phyloP scores from a whole-genome alignment of 1,140 invertebrate genomes.

The Nautilus pompilius region DNA sequence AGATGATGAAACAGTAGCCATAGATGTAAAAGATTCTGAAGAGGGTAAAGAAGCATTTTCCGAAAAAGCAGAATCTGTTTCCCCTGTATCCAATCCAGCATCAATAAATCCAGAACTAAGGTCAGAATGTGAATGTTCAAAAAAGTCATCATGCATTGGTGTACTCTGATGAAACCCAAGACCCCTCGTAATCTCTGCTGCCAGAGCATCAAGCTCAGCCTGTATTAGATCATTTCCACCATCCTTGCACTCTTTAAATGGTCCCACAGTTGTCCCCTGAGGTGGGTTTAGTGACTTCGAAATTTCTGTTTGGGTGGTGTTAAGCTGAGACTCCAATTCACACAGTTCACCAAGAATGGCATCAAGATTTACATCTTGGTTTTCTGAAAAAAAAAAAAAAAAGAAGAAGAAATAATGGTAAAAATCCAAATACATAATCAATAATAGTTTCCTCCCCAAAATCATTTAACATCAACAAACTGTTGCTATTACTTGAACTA shows the following conservation, averaged over 20 bases:
- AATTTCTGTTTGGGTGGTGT: conserved; percentile 38
- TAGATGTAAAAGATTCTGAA: conserved; percentile 82
- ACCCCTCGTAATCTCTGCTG: conserved; percentile 42
- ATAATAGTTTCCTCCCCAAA: too few relatives aligned
- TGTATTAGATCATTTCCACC: conserved; percentile 29
- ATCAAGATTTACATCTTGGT: conserved; percentile 92
- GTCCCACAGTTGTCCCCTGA: conserved; percentile 4
- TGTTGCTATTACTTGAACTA: too few relatives aligned
- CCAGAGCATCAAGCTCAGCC: conserved; percentile 43
- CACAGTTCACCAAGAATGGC: conserved; percentile 92
- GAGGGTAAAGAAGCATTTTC: conserved; percentile 90
- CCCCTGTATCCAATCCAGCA: conserved; percentile 69
- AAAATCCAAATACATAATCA: too few relatives aligned
- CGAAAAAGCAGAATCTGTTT: conserved; percentile 94
- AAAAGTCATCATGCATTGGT: conserved; percentile 13
- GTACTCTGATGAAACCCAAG: conserved; percentile 24
- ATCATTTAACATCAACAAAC: too few relatives aligned
- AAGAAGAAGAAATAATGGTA: too few relatives aligned
- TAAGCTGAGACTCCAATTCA: conserved; percentile 65
- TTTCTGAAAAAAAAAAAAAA: conserved; percentile 64
- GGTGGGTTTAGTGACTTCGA: conserved; percentile 14
- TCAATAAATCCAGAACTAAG: background rate
- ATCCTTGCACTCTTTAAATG: conserved; percentile 19
- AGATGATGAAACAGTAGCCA: conserved; percentile 48
- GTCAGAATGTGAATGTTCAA: background rate